phyloP scores from a whole-genome alignment of 2,888 invertebrate species.

The Priocnemis perturbator region DNA sequence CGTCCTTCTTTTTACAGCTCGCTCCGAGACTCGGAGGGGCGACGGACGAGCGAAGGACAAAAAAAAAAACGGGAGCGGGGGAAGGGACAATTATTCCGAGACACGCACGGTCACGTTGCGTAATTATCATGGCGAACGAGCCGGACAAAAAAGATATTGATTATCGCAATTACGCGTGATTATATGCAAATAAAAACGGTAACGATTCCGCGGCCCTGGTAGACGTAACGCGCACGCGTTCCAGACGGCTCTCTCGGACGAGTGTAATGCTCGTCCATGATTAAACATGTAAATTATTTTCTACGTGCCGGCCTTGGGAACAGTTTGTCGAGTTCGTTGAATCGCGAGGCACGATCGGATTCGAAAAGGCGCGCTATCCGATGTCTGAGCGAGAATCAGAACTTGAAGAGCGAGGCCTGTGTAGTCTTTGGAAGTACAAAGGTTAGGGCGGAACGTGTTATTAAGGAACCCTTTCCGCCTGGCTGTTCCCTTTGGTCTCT shows the following conservation, averaged over 20 bases:
- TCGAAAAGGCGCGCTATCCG: too few relatives aligned
- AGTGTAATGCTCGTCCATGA: constrained; percentile 21
- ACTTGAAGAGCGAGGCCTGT: not conserved
- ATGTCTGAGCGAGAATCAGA: too few relatives aligned
- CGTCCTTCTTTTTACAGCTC: constrained; percentile 7
- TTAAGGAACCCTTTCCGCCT: constrained; percentile 54
- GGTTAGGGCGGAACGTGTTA: constrained; percentile 65
- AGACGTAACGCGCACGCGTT: constrained; percentile 16
- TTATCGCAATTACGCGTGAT: constrained; percentile 15
- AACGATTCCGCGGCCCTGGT: constrained; percentile 36
- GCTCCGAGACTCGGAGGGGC: too few relatives aligned
- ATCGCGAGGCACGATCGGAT: too few relatives aligned
- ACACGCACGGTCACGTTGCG: constrained; percentile 17
- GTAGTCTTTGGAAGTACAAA: constrained; percentile 52
- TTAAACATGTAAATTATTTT: too few relatives aligned
- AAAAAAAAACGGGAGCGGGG: constrained; percentile 16
- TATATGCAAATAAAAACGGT: constrained; percentile 30
- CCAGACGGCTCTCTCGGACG: constrained; percentile 1
- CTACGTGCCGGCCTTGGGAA: too few relatives aligned
- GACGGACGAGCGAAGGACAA: too few relatives aligned
- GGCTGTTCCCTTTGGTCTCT: constrained; percentile 27
- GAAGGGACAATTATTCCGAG: constrained; percentile 29
- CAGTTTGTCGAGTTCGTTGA: too few relatives aligned
- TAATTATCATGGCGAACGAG: constrained; percentile 31
- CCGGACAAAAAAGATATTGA: too few relatives aligned